Evolutionary conservation across 2,888 invertebrate genomes (phyloP).

Genomic region (Microplitis manilae): DNA sequence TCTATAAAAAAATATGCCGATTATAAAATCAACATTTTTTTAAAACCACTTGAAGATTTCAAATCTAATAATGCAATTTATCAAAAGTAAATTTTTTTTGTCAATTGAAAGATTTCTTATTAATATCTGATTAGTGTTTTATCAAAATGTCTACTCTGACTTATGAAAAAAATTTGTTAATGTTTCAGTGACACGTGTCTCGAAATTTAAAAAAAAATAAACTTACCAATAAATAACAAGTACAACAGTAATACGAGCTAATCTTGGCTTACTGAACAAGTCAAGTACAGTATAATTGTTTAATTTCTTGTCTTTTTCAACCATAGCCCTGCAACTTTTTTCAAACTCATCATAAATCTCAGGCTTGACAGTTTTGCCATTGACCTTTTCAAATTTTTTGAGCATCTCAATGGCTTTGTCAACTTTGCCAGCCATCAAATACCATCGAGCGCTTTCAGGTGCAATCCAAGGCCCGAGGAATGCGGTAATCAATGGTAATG

Average conservation of each 20-base stretch:
- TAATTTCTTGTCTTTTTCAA: constrained; percentile 80
- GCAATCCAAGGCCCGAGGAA: constrained; percentile 83
- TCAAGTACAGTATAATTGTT: constrained; percentile 85
- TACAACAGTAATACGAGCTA: constrained; percentile 83
- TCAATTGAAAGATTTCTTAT: too few species aligned
- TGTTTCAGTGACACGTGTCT: neutral
- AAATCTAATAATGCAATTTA: too few species aligned
- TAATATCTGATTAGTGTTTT: too few species aligned
- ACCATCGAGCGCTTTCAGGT: constrained; percentile 90
- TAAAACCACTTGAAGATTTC: too few species aligned
- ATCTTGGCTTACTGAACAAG: constrained; percentile 83
- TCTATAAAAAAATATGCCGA: too few species aligned
- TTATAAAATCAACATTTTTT: too few species aligned
- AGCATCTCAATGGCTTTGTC: constrained; percentile 85
- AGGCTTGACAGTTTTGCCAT: constrained; percentile 81
- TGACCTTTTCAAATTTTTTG: constrained; percentile 85
- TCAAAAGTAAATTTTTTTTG: too few species aligned
- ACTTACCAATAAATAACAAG: constrained; percentile 84
- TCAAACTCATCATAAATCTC: constrained; percentile 84
- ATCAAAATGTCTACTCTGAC: too few species aligned
- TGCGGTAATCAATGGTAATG: constrained; percentile 82
- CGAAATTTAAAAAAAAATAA: neutral
- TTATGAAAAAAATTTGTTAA: too few species aligned
- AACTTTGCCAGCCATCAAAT: constrained; percentile 86
- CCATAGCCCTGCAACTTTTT: constrained; percentile 78